phyloP scores from a whole-genome alignment of 2,113 vertebrate species.

The Nipponia nippon region DNA sequence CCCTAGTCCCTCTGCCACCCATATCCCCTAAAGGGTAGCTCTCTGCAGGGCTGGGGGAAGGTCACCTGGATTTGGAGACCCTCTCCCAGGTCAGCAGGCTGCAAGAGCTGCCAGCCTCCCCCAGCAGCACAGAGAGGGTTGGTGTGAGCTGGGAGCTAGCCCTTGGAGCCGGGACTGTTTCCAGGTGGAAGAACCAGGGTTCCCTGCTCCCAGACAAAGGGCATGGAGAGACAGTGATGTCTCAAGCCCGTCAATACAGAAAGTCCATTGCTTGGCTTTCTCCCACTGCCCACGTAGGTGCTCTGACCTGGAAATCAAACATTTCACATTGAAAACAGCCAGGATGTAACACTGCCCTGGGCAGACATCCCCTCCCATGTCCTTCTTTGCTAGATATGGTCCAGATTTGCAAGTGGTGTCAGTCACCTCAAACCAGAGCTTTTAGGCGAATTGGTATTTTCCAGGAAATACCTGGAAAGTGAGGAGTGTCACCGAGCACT shows the following conservation, averaged over 20 bases:
- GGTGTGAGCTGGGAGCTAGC: not conserved
- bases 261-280: not conserved
- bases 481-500: fast-evolving
- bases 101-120: not conserved
- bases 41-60: not conserved
- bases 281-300: not conserved
- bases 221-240: fast-evolving
- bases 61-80: not conserved
- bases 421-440: not conserved
- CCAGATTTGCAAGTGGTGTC: not conserved
- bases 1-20: not conserved
- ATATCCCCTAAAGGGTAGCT: not conserved
- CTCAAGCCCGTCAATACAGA: not conserved
- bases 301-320: not conserved
- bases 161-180: not conserved
- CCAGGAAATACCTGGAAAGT: not conserved
- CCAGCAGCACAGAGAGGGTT: not conserved
- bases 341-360: not conserved
- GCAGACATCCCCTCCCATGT: not conserved
- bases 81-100: not conserved
- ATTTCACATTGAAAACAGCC: not conserved
- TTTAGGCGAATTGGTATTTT: not conserved
- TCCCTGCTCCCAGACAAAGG: not conserved
- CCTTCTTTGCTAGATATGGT: not conserved
- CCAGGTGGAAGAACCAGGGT: not conserved